A percentile compares a stretch with the other conserved stretches of the same genome.
phyloP scores from a whole-genome alignment of 2,888 invertebrate species.

The Scaptomyza reducta region DNA sequence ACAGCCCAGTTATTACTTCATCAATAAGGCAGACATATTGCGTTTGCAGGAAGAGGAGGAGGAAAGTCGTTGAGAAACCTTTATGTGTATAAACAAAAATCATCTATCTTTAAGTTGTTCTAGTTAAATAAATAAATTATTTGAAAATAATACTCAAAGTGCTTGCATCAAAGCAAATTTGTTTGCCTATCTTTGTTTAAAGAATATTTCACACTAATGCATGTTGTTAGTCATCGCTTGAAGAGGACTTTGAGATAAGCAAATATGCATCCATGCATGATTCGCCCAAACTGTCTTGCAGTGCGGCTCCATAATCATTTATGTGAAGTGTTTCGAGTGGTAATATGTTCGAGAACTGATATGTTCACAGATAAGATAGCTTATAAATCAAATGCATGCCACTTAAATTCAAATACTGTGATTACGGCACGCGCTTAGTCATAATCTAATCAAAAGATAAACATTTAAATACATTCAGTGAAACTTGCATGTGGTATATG shows the following conservation, averaged over 20 bases:
- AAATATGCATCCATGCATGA: not conserved
- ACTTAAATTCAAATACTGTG: not conserved
- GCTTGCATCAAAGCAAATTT: not conserved
- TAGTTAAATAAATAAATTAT: slow-evolving; percentile 50
- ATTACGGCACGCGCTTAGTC: not conserved
- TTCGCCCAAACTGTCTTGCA: not conserved
- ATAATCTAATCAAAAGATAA: not conserved
- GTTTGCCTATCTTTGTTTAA: not conserved
- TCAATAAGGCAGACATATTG: slow-evolving; percentile 95
- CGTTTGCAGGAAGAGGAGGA: slow-evolving; percentile 94
- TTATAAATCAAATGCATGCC: slow-evolving; percentile 2
- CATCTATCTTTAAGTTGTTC: slow-evolving; percentile 44
- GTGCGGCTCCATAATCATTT: slow-evolving; percentile 5
- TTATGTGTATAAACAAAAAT: slow-evolving; percentile 27
- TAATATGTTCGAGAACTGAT: slow-evolving; percentile 10
- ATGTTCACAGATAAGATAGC: slow-evolving; percentile 26
- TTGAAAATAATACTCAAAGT: slow-evolving; percentile 10
- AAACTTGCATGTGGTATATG: not conserved
- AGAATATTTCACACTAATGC: not conserved
- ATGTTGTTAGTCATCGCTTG: no score
- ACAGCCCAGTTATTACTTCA: slow-evolving; percentile 95
- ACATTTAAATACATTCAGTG: not conserved
- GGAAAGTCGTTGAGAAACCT: slow-evolving; percentile 79
- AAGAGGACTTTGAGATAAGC: slow-evolving; percentile 10
- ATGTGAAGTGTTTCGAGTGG: slow-evolving; percentile 22